Evolutionary conservation across 2,888 invertebrate genomes (phyloP).

Genomic region (Rhingia rostrata): DNA sequence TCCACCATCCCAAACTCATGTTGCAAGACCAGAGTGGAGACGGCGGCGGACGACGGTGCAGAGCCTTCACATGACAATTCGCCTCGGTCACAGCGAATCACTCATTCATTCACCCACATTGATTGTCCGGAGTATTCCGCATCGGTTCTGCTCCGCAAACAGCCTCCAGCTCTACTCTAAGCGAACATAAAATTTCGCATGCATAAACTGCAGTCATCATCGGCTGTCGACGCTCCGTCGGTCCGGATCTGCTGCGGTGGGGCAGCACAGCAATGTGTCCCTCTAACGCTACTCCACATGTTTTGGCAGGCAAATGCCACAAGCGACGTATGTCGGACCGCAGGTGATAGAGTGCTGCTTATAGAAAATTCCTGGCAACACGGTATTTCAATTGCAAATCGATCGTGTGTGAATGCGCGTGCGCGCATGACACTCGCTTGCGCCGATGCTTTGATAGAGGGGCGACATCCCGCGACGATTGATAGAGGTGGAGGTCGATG

Average conservation of each 20-base stretch:
- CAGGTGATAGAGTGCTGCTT: slow-evolving; percentile 67
- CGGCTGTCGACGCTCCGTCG: slow-evolving; percentile 8
- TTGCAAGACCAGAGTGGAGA: slow-evolving; percentile 17
- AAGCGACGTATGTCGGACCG: slow-evolving; percentile 63
- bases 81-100: slow-evolving; percentile 61
- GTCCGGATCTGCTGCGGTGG: not conserved
- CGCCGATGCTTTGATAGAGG: not conserved
- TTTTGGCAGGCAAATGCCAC: slow-evolving; percentile 61
- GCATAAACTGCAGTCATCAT: slow-evolving; percentile 36
- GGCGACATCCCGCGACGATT: not conserved
- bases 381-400: slow-evolving; percentile 63
- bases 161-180: slow-evolving; percentile 14
- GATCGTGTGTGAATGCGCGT: slow-evolving; percentile 39
- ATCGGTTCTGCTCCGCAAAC: not conserved
- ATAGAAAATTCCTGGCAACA: slow-evolving; percentile 64
- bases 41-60: too few relatives aligned
- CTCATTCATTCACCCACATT: slow-evolving; percentile 66
- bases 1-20: slow-evolving; percentile 39
- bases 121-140: slow-evolving; percentile 19
- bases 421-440: not conserved
- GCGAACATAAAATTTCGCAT: slow-evolving; percentile 18
- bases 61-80: slow-evolving; percentile 21
- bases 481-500: slow-evolving; percentile 33
- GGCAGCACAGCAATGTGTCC: slow-evolving; percentile 13
- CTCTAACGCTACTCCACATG: slow-evolving; percentile 61